phyloP scores from a whole-genome alignment of 1,140 invertebrate genomes.

The Atta colombica region DNA sequence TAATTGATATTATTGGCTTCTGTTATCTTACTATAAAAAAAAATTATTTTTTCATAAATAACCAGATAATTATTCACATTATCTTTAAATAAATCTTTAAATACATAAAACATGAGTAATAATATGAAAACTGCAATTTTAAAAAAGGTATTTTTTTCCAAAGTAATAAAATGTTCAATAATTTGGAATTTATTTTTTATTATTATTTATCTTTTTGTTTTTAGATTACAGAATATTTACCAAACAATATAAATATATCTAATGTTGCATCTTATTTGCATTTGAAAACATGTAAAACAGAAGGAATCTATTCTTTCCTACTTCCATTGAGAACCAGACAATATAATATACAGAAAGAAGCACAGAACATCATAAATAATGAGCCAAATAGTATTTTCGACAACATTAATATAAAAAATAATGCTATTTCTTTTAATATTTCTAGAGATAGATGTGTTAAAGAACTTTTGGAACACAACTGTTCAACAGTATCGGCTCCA shows the following conservation, averaged over 20 bases:
- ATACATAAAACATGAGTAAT: slow-evolving; percentile 43
- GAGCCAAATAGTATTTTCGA: slow-evolving; percentile 61
- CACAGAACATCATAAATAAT: slow-evolving; percentile 59
- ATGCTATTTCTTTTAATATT: slow-evolving; percentile 61
- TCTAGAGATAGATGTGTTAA: slow-evolving; percentile 78
- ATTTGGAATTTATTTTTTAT: background rate
- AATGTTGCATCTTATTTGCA: slow-evolving; percentile 40
- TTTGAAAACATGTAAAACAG: slow-evolving; percentile 14
- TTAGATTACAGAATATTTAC: slow-evolving; percentile 54
- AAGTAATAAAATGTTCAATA: background rate
- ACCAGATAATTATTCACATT: background rate
- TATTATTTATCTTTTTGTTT: slow-evolving; percentile 36
- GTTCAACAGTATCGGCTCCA: slow-evolving; percentile 66
- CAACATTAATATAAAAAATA: slow-evolving; percentile 64
- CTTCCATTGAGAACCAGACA: slow-evolving; percentile 75
- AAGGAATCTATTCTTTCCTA: slow-evolving; percentile 42
- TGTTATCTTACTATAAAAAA: background rate
- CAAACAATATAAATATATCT: slow-evolving; percentile 14
- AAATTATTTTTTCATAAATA: background rate
- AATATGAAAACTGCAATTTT: slow-evolving; percentile 50
- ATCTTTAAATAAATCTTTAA: background rate
- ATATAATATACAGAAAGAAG: slow-evolving; percentile 68
- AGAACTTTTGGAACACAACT: slow-evolving; percentile 78
- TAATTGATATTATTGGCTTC: background rate
- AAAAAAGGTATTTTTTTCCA: slow-evolving; percentile 59